Evolutionary conservation across 2,888 invertebrate genomes (phyloP).

Genomic region (Luperina nickerlii): DNA sequence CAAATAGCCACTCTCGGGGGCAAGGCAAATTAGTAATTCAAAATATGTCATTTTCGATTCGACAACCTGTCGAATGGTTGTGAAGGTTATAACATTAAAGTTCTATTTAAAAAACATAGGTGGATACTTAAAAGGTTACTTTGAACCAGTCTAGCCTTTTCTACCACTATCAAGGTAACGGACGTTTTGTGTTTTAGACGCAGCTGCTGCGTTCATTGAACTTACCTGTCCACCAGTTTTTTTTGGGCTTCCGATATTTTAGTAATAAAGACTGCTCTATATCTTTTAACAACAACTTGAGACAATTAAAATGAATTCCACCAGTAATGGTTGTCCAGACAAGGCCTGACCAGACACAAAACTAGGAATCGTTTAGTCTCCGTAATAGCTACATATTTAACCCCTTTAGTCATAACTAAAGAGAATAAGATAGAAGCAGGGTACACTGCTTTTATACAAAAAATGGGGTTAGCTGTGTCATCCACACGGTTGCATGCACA

Average conservation of each 20-base stretch:
- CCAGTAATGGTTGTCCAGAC: background rate
- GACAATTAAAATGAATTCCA: background rate
- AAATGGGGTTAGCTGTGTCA: background rate
- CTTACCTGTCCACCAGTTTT: background rate
- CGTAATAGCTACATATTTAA: background rate
- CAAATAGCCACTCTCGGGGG: background rate
- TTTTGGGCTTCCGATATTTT: background rate
- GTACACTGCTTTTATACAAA: background rate
- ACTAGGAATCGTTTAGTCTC: background rate
- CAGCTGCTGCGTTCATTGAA: slow-evolving; percentile 12
- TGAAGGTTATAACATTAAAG: background rate
- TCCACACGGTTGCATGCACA: background rate
- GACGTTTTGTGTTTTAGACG: background rate
- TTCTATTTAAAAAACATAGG: slow-evolving; percentile 10
- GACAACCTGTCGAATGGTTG: background rate
- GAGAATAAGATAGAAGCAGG: background rate
- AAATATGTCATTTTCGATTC: background rate
- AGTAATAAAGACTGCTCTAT: background rate
- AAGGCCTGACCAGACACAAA: no score
- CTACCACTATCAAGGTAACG: slow-evolving; percentile 16
- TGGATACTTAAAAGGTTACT: background rate
- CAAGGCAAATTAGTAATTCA: background rate
- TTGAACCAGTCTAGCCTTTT: slow-evolving; percentile 9
- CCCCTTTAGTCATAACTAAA: background rate
- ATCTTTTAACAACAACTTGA: background rate